Conservation (phyloP, 2,113 vertebrate genomes). For the Thalassoma bifasciatum region DNA sequence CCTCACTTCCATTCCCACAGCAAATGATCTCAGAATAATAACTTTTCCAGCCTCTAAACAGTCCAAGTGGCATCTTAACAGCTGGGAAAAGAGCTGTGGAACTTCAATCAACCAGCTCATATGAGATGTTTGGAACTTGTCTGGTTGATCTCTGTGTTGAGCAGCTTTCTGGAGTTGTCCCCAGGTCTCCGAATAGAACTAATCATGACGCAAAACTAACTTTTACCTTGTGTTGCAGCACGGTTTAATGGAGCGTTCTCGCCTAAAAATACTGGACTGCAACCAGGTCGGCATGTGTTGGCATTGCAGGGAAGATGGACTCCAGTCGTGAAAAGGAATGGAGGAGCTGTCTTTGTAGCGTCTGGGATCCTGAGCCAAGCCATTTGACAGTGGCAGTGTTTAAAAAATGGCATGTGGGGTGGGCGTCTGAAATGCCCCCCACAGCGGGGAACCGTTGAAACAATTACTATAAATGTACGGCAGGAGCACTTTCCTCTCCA, state of each 20-base stretch:
- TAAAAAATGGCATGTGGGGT: conserved; percentile 74
- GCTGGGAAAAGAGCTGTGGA: background rate
- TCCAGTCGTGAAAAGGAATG: conserved; percentile 79
- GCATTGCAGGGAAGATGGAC: conserved; percentile 75
- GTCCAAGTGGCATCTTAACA: background rate
- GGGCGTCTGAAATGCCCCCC: conserved; percentile 73
- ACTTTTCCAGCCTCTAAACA: background rate
- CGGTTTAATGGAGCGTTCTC: conserved; percentile 57
- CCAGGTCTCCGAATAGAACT: conserved; percentile 25
- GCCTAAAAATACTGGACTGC: conserved; percentile 75
- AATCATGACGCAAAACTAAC: conserved; percentile 49
- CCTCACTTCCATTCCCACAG: background rate
- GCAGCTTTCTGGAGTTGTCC: conserved; percentile 4
- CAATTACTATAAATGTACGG: conserved; percentile 81
- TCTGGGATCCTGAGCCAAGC: conserved; percentile 72
- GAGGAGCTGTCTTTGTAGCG: conserved; percentile 67
- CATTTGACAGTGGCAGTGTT: conserved; percentile 75
- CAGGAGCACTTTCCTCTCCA: conserved; percentile 74
- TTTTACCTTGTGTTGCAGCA: conserved; percentile 46
- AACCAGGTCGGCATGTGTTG: conserved; percentile 79
- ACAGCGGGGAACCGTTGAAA: conserved; percentile 73
- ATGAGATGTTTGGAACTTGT: background rate
- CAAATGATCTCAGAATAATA: background rate
- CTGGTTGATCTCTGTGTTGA: background rate
- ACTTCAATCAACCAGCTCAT: background rate